phyloP scores from a whole-genome alignment of 2,888 invertebrate genomes.

The Metopia argyrocephala region DNA sequence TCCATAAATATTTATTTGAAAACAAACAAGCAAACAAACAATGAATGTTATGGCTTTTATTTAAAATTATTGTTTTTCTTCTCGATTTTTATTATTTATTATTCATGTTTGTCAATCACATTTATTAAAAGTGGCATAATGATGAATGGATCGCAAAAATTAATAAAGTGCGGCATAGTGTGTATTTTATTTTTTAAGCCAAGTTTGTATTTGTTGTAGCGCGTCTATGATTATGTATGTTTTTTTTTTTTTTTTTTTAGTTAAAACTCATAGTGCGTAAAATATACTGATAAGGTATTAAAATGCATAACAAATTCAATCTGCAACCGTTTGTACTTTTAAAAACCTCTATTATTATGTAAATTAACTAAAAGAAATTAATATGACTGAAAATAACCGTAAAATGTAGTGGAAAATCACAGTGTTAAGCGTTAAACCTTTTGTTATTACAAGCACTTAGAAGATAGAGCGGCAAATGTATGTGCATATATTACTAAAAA shows the following conservation, averaged over 20 bases:
- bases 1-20: conserved; percentile 6
- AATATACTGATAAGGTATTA: conserved; percentile 19
- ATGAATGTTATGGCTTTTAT: conserved; percentile 23
- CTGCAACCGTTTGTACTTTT: not conserved
- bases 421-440: conserved; percentile 10
- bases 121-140: conserved; percentile 52
- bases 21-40: conserved; percentile 18
- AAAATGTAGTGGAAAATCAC: conserved; percentile 21
- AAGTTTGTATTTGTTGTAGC: not conserved
- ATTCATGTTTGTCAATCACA: conserved; percentile 40
- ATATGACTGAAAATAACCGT: conserved; percentile 29
- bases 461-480: no score
- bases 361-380: conserved; percentile 49
- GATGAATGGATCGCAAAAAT: conserved; percentile 2
- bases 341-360: conserved; percentile 34
- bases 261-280: conserved; percentile 43
- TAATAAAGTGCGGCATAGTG: not conserved
- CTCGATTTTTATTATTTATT: not conserved
- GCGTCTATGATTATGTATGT: not conserved
- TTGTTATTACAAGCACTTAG: no score
- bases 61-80: conserved; percentile 26
- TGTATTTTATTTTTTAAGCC: conserved; percentile 7
- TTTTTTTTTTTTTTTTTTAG: not conserved
- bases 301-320: conserved; percentile 9
- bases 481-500: no score